phyloP scores from a whole-genome alignment of 2,888 invertebrate genomes.

The Acrobasis consociella region DNA sequence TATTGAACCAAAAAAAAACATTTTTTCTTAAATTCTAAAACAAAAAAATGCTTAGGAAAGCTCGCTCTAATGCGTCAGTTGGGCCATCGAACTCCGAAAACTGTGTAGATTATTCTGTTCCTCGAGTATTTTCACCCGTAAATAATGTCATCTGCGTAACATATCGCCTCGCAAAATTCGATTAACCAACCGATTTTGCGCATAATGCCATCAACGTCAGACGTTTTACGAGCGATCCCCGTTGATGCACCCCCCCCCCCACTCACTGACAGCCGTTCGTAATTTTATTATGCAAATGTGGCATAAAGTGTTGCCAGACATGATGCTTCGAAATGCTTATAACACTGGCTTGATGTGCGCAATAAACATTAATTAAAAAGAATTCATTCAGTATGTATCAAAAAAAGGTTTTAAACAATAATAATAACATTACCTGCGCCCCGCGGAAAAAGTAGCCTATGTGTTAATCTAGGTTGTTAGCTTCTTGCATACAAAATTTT shows the following conservation, averaged over 20 bases:
- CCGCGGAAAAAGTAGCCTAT: too few species aligned
- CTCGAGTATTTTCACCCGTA: not conserved
- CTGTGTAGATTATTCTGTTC: not conserved
- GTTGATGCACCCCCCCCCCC: conserved; percentile 54
- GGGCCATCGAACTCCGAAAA: not conserved
- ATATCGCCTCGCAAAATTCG: conserved; percentile 52
- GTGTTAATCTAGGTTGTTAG: too few species aligned
- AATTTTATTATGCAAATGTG: conserved; percentile 82
- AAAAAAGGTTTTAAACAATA: too few species aligned
- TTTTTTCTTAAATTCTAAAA: too few species aligned
- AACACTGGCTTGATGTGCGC: too few species aligned
- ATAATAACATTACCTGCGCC: too few species aligned
- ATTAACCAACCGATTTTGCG: conserved; percentile 58
- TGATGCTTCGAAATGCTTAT: conserved; percentile 58
- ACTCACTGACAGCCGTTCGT: conserved; percentile 52
- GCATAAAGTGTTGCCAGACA: conserved; percentile 77
- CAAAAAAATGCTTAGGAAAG: too few species aligned
- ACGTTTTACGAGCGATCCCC: conserved; percentile 49
- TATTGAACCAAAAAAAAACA: too few species aligned
- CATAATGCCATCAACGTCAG: conserved; percentile 55
- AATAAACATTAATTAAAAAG: too few species aligned
- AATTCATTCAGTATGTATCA: too few species aligned
- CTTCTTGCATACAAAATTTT: too few species aligned
- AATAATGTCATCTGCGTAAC: conserved; percentile 31
- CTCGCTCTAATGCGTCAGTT: not conserved